These are phyloP conservation scores for Gyps fulvus DNA, from an alignment of 2,113 vertebrate species.

Conservation along the genomic window DNA sequence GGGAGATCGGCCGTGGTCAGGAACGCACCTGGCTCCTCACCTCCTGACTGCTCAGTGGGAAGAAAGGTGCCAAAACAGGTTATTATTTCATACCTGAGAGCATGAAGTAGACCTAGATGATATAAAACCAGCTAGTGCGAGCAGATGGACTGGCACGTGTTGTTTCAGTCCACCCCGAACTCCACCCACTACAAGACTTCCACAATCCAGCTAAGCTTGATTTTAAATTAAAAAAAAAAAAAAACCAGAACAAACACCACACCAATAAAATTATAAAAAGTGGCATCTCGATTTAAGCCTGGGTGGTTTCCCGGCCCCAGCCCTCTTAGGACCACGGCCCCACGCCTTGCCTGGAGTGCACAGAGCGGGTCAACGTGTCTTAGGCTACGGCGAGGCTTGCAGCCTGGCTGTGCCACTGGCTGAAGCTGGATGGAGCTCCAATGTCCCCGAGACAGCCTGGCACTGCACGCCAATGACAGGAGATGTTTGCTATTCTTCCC, in stretches of 20 bases:
- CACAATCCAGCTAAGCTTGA: background rate
- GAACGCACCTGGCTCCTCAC: background rate
- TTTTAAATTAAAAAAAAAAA: background rate
- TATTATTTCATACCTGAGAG: background rate
- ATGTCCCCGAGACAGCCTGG: background rate
- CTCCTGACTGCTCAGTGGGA: background rate
- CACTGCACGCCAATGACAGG: background rate
- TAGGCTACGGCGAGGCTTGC: background rate
- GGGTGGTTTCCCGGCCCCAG: background rate
- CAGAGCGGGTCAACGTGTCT: background rate
- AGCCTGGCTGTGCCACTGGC: background rate
- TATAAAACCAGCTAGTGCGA: background rate
- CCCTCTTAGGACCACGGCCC: background rate
- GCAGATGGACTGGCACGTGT: background rate
- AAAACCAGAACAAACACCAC: too few relatives aligned
- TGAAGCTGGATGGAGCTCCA: background rate
- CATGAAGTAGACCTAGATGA: background rate
- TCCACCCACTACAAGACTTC: background rate
- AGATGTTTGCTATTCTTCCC: background rate
- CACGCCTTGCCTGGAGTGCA: background rate
- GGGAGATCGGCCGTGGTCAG: rapidly evolving
- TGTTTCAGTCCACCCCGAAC: background rate
- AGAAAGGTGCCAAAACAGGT: background rate
- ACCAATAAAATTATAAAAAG: background rate
- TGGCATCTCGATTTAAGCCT: background rate